Evolutionary conservation across 37 sponge, comb jelly and placozoan genomes (phyloP).

Genomic region (Chondrilla cf. caribensis): DNA sequence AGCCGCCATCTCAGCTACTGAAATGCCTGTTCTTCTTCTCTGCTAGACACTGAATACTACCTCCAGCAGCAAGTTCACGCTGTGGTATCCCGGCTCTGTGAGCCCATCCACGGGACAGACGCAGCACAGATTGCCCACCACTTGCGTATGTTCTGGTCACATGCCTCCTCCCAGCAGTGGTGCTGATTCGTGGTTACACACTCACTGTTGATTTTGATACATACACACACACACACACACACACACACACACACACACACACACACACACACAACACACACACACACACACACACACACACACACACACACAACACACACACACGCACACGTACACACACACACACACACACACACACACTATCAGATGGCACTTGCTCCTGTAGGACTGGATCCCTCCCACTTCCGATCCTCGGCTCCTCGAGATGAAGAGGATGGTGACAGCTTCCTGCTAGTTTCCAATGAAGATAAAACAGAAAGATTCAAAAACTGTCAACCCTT

Average conservation of each 20-base stretch:
- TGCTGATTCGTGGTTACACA: background rate
- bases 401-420: background rate
- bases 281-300: too few relatives aligned
- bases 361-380: background rate
- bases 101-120: constrained; percentile 82
- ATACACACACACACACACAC: constrained; percentile 8
- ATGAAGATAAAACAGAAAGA: background rate
- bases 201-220: constrained; percentile 26
- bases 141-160: constrained; percentile 47
- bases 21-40: too few relatives aligned
- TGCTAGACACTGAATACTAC: constrained; percentile 68
- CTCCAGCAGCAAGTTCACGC: constrained; percentile 88
- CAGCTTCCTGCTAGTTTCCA: background rate
- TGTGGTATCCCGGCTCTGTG: constrained; percentile 89
- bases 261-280: too few relatives aligned
- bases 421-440: background rate
- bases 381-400: constrained; percentile 17
- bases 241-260: too few relatives aligned
- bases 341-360: background rate
- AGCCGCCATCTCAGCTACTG: too few relatives aligned
- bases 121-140: constrained; percentile 81
- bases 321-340: background rate
- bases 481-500: constrained; percentile 1
- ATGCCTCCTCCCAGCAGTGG: background rate
- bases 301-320: too few relatives aligned